Base-by-base conservation (phyloP, 2,113 vertebrate genomes). In the Ciconia stormi region DNA sequence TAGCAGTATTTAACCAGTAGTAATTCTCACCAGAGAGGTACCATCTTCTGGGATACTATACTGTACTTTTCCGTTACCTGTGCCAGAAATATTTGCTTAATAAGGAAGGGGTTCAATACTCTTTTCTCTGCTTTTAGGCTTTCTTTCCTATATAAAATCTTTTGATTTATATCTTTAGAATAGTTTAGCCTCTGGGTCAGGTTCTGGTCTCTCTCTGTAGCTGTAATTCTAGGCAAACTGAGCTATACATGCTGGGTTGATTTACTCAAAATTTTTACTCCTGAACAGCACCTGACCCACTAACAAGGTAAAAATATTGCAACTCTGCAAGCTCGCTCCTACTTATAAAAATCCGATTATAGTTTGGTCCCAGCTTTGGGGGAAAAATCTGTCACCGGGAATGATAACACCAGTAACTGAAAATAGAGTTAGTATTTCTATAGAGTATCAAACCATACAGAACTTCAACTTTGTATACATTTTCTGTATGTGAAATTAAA, bases 371-470 rank as follows among this genome's bases (percentile, higher is more conserved):
- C 94, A 82, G 74, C 70, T 69, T 52, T 21, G 52, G 44, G 50
- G 13, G 4, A 16, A 10, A 49, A 62, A 72, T 47, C 66, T 81
- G 71, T 83, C 79, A 82, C 49, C 0, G 0, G 78, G 93, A 82
- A 70, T 61, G 82, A 59, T 21, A 93, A 80, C 32, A 71, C 2
- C 82, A 91, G 58, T 94, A 90, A 85, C 73, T 90, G 95, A 97
- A 97, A 97, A 97, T 96, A 96, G 89, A 97, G 74, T 93, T 50
- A 94, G 71, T 83, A 90, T 95, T 96, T 96, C 91, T 97, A n/a
- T 91, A 91, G 78, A 73, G 66, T 96, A 96, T 86, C 94, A 95
- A 97, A 97, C 89, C 94, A 17, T 34, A 86, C 70, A 67, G 82
- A 42, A 50, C n/a, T 59, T 83, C 56, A 74, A 59, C 44, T 47